phyloP scores from a whole-genome alignment of 1,140 invertebrate species.

The Coptotermes formosanus region DNA sequence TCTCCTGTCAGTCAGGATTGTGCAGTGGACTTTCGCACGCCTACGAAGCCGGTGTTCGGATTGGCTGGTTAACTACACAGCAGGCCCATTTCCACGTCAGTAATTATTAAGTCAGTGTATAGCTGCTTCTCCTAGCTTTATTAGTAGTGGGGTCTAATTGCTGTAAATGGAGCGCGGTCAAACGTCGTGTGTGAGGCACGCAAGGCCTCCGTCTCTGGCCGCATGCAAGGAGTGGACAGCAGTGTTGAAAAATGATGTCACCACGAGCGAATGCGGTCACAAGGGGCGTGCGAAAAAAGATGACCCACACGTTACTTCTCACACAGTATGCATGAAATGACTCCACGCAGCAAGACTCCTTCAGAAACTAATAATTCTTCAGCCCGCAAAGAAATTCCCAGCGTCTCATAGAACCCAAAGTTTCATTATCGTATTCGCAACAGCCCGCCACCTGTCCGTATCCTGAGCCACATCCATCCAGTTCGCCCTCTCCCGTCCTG shows the following conservation, averaged over 20 bases:
- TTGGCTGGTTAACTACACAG: background rate
- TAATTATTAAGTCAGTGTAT: constrained; percentile 19
- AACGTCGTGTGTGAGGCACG: background rate
- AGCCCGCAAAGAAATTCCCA: too few relatives aligned
- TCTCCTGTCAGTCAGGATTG: background rate
- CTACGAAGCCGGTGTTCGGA: background rate
- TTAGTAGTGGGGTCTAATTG: background rate
- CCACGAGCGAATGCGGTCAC: background rate
- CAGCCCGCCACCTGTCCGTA: too few relatives aligned
- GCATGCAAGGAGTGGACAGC: background rate
- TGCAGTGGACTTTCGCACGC: background rate
- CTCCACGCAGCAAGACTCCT: too few relatives aligned
- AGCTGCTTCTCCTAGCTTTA: background rate
- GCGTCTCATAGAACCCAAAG: too few relatives aligned
- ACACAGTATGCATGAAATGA: too few relatives aligned
- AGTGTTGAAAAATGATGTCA: background rate
- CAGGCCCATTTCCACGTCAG: background rate
- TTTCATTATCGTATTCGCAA: too few relatives aligned
- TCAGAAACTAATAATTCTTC: too few relatives aligned
- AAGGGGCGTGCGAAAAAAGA: constrained; percentile 17
- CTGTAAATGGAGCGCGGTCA: constrained; percentile 9
- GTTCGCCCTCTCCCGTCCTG: too few relatives aligned
- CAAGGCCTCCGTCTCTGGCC: background rate
- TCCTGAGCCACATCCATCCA: too few relatives aligned
- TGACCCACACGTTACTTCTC: background rate